Evolutionary conservation across 2,888 invertebrate genomes (phyloP).

Genomic region (Holacanthella duospinosa): DNA sequence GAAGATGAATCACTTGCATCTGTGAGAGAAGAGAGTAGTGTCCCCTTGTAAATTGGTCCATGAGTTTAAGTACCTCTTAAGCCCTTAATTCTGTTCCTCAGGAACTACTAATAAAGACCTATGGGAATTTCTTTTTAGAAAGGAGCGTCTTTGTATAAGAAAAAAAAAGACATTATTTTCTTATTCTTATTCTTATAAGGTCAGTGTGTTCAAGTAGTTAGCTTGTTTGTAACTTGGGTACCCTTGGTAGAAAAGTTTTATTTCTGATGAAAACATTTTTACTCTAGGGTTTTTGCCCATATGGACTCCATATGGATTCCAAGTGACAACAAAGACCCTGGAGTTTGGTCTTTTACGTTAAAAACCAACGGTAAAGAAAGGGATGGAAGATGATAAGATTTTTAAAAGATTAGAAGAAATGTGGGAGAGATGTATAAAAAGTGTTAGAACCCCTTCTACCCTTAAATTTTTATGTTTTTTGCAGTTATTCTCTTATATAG

Average conservation of each 20-base stretch:
- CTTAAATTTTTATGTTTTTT: not conserved
- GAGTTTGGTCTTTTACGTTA: not conserved
- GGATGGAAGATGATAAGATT: not conserved
- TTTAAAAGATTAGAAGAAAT: not conserved
- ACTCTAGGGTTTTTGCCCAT: not conserved
- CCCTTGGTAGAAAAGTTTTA: not conserved
- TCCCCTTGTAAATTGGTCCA: not conserved
- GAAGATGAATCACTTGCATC: too few species aligned
- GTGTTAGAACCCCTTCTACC: not conserved
- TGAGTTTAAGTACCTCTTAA: not conserved
- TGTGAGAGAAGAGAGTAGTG: too few species aligned
- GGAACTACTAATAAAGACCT: not conserved
- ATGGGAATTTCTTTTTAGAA: not conserved
- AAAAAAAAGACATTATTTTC: not conserved
- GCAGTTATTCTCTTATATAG: too few species aligned
- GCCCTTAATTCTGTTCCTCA: not conserved
- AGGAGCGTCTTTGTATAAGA: not conserved
- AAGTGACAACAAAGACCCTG: slow-evolving; percentile 1
- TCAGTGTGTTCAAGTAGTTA: not conserved
- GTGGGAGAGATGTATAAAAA: not conserved
- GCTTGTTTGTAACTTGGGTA: not conserved
- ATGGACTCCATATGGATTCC: slow-evolving; percentile 7
- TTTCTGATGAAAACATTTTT: not conserved
- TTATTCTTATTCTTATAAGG: too few species aligned
- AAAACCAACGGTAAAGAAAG: not conserved